Evolutionary conservation across 2,888 invertebrate genomes (phyloP).

Genomic region (Lepidonotus clava): DNA sequence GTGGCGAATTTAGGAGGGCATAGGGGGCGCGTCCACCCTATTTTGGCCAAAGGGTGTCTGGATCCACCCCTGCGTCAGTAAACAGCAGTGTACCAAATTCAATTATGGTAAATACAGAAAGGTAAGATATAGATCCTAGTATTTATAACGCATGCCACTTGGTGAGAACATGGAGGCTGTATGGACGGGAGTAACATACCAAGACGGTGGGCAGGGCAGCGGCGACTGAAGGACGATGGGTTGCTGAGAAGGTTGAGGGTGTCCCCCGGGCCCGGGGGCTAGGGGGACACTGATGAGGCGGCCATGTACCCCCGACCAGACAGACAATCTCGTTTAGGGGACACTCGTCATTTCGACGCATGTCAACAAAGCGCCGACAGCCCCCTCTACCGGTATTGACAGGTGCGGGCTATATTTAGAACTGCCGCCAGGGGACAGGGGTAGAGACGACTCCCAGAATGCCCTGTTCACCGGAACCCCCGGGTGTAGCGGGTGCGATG

Average conservation of each 20-base stretch:
- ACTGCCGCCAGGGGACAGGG: not conserved
- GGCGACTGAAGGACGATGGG: not conserved
- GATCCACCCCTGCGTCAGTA: too few species aligned
- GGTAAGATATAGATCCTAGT: too few species aligned
- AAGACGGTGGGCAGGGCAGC: not conserved
- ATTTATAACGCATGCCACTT: too few species aligned
- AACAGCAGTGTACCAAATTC: too few species aligned
- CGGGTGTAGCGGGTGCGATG: not conserved
- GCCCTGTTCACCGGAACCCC: not conserved
- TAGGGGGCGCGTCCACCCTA: too few species aligned
- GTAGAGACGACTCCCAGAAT: not conserved
- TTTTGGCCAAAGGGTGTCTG: too few species aligned
- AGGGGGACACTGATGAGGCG: not conserved
- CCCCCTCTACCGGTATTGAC: not conserved
- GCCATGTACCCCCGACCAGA: too few species aligned
- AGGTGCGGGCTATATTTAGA: not conserved
- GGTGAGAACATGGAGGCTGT: not conserved
- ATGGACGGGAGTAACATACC: not conserved
- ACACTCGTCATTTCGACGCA: not conserved
- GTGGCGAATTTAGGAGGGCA: too few species aligned
- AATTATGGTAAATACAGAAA: too few species aligned
- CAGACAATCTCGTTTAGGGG: too few species aligned
- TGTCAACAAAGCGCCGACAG: constrained; percentile 22
- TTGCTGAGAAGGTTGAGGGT: not conserved
- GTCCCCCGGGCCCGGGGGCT: not conserved